Conservation (phyloP, 2,888 invertebrate species). For the Torymus auratus region DNA sequence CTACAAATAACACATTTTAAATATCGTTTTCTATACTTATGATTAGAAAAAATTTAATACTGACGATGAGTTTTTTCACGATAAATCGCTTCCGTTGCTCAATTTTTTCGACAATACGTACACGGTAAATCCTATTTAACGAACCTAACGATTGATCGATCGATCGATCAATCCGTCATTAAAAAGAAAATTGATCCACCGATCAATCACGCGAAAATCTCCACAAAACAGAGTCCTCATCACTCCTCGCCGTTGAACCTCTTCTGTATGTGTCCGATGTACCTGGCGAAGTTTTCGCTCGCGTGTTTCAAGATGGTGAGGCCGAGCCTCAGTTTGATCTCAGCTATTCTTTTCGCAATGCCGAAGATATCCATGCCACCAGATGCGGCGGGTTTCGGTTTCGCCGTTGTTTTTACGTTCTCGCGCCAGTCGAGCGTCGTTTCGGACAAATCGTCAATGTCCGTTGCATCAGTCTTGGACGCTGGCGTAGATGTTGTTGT, state of each 20-base stretch:
- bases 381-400: slow-evolving; percentile 51
- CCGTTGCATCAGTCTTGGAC: slow-evolving; percentile 53
- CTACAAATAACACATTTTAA: too few relatives aligned
- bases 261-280: slow-evolving; percentile 81
- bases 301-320: slow-evolving; percentile 83
- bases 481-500: slow-evolving; percentile 49
- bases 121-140: slow-evolving; percentile 16
- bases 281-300: slow-evolving; percentile 82
- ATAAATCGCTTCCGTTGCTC: too few relatives aligned
- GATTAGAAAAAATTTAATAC: too few relatives aligned
- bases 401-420: slow-evolving; percentile 59
- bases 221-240: background rate
- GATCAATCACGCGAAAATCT: background rate
- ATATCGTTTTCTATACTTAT: too few relatives aligned
- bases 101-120: too few relatives aligned
- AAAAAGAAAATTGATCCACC: slow-evolving; percentile 26
- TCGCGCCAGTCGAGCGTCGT: slow-evolving; percentile 64
- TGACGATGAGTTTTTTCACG: too few relatives aligned
- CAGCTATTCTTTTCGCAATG: slow-evolving; percentile 82
- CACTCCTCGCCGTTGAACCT: slow-evolving; percentile 69
- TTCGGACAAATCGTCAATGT: slow-evolving; percentile 57
- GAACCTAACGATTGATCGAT: slow-evolving; percentile 2
- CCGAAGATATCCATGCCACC: slow-evolving; percentile 77
- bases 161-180: slow-evolving; percentile 6
- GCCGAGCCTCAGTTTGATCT: slow-evolving; percentile 84